Evolutionary conservation across 2,113 vertebrate genomes (phyloP).

Genomic region (Cheirogaleus medius): DNA sequence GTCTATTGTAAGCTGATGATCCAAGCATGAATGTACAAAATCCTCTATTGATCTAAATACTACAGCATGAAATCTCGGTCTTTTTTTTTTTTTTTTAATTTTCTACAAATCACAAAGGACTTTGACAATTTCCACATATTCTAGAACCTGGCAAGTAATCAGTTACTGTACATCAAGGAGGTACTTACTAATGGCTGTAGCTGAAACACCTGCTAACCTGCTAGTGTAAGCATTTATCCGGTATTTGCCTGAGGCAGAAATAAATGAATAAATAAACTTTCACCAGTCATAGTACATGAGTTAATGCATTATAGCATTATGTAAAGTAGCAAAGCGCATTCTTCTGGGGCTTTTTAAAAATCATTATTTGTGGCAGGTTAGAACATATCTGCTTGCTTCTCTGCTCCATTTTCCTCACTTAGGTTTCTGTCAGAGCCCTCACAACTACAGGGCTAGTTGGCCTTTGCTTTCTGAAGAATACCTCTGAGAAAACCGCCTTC

Average conservation of each 20-base stretch:
- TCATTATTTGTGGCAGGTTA: constrained; percentile 69
- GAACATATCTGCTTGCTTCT: constrained; percentile 51
- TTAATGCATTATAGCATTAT: constrained; percentile 66
- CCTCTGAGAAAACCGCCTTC: constrained; percentile 60
- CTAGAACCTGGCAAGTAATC: constrained; percentile 14
- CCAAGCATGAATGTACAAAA: background rate
- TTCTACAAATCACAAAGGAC: constrained; percentile 22
- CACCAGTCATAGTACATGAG: constrained; percentile 55
- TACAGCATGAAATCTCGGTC: background rate
- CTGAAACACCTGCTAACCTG: constrained; percentile 56
- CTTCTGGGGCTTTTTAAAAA: constrained; percentile 75
- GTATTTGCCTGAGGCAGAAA: constrained; percentile 75
- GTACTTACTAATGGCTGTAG: constrained; percentile 44
- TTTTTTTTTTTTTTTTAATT: background rate
- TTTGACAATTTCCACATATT: constrained; percentile 33
- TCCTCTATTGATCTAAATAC: background rate
- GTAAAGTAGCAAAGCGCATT: constrained; percentile 61
- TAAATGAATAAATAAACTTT: constrained; percentile 77
- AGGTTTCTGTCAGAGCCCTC: constrained; percentile 21
- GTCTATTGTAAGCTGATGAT: background rate
- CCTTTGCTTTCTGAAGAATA: constrained; percentile 62
- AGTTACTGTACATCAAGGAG: constrained; percentile 46
- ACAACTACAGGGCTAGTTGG: constrained; percentile 15
- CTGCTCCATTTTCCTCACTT: constrained; percentile 27
- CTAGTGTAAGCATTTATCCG: constrained; percentile 69